These are phyloP conservation scores for Neosilurus mollespiculum DNA, from an alignment of 2,797 vertebrate species.

Conservation along the genomic window DNA sequence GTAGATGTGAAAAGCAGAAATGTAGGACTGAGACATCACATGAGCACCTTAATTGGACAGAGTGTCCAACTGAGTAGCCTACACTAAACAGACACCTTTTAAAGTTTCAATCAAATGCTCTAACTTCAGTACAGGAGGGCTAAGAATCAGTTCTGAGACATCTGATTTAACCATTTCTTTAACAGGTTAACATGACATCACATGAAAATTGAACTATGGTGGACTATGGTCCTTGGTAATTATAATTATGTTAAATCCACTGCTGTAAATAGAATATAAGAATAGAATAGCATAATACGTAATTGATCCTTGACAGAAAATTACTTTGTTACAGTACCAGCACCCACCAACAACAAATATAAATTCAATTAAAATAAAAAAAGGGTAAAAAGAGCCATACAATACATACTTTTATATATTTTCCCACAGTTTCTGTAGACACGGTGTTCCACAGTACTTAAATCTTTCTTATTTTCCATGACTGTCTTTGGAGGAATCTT, in stretches of 20 bases:
- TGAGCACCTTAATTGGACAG: background rate
- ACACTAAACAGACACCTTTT: background rate
- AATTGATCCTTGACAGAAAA: too few species aligned
- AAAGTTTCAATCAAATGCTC: background rate
- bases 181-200: background rate
- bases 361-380: too few species aligned
- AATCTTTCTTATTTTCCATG: too few species aligned
- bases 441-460: too few species aligned
- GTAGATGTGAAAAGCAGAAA: conserved; percentile 15
- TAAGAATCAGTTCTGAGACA: background rate
- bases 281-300: too few species aligned
- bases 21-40: conserved; percentile 32
- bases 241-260: background rate
- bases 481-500: too few species aligned
- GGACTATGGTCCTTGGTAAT: too few species aligned
- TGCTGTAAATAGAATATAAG: background rate
- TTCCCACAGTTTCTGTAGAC: too few species aligned
- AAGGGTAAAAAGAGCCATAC: too few species aligned
- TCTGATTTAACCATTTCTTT: background rate
- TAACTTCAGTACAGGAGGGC: background rate
- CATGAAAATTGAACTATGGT: background rate
- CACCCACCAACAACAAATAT: too few species aligned
- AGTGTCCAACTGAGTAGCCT: background rate
- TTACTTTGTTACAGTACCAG: too few species aligned
- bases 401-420: too few species aligned